Conservation (phyloP, 2,797 vertebrate species). For the Danio aesculapii region DNA sequence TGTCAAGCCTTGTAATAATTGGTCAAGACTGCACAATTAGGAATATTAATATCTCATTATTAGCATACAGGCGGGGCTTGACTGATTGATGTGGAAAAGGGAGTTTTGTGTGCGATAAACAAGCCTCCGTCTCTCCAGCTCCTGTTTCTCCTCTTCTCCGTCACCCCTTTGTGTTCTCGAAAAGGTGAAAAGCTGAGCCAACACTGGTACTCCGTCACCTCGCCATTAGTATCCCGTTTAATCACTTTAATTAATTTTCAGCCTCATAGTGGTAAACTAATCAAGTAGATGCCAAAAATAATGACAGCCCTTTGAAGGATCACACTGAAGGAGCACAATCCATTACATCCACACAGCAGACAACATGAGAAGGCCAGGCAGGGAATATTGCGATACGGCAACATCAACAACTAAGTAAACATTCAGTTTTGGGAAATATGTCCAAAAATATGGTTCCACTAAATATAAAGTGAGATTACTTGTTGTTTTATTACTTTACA, state of each 20-base stretch:
- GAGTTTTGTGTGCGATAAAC: constrained; percentile 55
- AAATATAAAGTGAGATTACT: too few relatives aligned
- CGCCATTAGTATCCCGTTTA: constrained; percentile 86
- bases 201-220: constrained; percentile 82
- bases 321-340: constrained; percentile 42
- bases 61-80: constrained; percentile 68
- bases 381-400: constrained; percentile 53
- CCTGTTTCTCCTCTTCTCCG: background rate
- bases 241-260: constrained; percentile 92
- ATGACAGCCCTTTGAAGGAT: constrained; percentile 75
- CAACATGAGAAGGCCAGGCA: constrained; percentile 3
- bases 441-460: background rate
- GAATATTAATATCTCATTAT: constrained; percentile 33
- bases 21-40: constrained; percentile 13
- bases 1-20: constrained; percentile 21
- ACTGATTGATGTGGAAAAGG: constrained; percentile 75
- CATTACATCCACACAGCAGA: background rate
- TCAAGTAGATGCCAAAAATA: constrained; percentile 85
- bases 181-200: constrained; percentile 69
- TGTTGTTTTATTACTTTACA: too few relatives aligned
- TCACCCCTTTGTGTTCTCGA: constrained; percentile 13
- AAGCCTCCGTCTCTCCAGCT: background rate
- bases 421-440: background rate
- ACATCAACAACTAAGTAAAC: background rate
- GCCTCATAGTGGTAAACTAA: constrained; percentile 90